Conservation (phyloP, 2,888 invertebrate species). For the Calameuta filiformis region DNA sequence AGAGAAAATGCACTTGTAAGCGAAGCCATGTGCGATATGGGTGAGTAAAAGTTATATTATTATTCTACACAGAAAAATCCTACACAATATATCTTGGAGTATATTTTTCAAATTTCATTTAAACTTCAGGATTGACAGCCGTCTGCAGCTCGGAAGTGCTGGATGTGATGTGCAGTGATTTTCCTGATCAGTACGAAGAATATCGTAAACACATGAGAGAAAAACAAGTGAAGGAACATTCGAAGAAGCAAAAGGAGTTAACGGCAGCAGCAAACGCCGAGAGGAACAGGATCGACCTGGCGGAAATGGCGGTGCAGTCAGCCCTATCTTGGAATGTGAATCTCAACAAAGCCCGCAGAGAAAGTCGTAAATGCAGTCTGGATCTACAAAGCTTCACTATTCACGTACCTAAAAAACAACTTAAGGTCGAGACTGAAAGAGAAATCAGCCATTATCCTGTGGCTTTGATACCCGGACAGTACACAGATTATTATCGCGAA, state of each 20-base stretch:
- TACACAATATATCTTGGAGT: neutral
- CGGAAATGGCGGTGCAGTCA: conserved; percentile 85
- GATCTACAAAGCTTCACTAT: conserved; percentile 93
- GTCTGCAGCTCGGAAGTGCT: conserved; percentile 92
- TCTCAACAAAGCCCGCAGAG: conserved; percentile 81
- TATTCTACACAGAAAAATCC: neutral
- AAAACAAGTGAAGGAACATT: conserved; percentile 77
- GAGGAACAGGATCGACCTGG: conserved; percentile 74
- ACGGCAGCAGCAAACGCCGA: conserved; percentile 70
- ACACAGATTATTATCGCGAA: conserved; percentile 83
- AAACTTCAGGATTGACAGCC: conserved; percentile 80
- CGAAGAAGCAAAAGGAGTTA: conserved; percentile 75
- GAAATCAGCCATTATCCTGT: conserved; percentile 85
- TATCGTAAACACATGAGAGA: conserved; percentile 80
- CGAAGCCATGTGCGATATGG: conserved; percentile 93
- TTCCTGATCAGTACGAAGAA: conserved; percentile 94
- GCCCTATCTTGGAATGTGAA: conserved; percentile 90
- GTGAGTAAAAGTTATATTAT: conserved; percentile 65
- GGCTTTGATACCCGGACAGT: conserved; percentile 96
- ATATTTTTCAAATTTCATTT: conserved; percentile 11
- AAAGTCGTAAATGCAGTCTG: conserved; percentile 84
- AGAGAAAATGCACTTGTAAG: conserved; percentile 84
- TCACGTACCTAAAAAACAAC: conserved; percentile 76
- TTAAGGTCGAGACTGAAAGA: conserved; percentile 67
- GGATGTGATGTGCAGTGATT: conserved; percentile 95